Evolutionary conservation across 2,888 invertebrate species (phyloP).

Genomic region (Aspidiotus destructor): DNA sequence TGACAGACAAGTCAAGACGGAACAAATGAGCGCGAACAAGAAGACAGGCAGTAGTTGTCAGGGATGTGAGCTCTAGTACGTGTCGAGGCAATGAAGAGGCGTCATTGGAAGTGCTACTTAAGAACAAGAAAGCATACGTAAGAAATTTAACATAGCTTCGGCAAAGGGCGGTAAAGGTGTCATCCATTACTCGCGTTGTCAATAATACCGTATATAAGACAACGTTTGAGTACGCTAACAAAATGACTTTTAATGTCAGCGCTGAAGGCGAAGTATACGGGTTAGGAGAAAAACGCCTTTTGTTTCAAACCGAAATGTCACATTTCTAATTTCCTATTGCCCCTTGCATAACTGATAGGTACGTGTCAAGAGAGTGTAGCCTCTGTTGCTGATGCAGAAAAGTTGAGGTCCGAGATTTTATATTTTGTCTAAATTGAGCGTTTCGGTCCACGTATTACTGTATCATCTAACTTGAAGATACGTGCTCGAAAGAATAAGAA

Average conservation of each 20-base stretch:
- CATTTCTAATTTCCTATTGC: slow-evolving; percentile 28
- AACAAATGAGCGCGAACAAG: slow-evolving; percentile 24
- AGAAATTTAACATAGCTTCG: slow-evolving; percentile 5
- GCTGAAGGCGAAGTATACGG: slow-evolving; percentile 17
- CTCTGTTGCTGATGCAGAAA: no score
- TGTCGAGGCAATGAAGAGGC: background rate
- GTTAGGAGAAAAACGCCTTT: slow-evolving; percentile 26
- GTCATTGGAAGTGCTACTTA: background rate
- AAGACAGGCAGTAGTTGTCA: slow-evolving; percentile 21
- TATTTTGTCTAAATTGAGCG: no score
- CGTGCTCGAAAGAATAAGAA: no score
- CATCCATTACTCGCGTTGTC: slow-evolving; percentile 31
- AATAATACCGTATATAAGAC: slow-evolving; percentile 25
- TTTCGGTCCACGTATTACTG: no score
- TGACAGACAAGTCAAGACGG: slow-evolving; percentile 29
- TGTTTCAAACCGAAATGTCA: slow-evolving; percentile 28
- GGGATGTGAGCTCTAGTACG: slow-evolving; percentile 13
- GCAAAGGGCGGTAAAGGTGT: slow-evolving; percentile 26
- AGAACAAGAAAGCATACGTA: slow-evolving; percentile 4
- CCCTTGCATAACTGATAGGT: background rate
- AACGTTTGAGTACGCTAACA: slow-evolving; percentile 24
- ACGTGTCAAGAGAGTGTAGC: no score
- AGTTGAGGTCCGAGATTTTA: no score
- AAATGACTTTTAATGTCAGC: slow-evolving; percentile 32
- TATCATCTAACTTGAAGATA: no score